Evolutionary conservation across 2,888 invertebrate genomes (phyloP).

Genomic region (Ormyrus nitidulus): DNA sequence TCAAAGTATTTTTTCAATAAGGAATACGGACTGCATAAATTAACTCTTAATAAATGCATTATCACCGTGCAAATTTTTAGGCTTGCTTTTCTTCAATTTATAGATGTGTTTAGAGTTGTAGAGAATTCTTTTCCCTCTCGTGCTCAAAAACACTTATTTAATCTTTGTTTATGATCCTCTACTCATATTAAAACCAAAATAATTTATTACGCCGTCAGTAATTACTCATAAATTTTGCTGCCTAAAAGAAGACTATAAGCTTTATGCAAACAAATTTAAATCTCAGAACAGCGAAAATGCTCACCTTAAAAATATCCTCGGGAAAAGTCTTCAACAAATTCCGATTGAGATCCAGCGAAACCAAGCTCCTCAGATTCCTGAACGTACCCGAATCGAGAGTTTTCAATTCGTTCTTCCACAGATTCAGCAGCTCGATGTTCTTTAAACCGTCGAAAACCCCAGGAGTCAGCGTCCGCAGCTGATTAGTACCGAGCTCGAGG

Average conservation of each 20-base stretch:
- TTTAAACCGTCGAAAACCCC: conserved; percentile 80
- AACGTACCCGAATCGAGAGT: conserved; percentile 82
- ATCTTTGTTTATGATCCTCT: too few relatives aligned
- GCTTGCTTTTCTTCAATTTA: too few relatives aligned
- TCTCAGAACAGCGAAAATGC: not conserved
- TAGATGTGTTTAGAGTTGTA: not conserved
- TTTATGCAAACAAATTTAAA: too few relatives aligned
- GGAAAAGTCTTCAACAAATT: conserved; percentile 78
- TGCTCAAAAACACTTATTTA: too few relatives aligned
- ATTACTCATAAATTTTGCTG: too few relatives aligned
- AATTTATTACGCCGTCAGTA: too few relatives aligned
- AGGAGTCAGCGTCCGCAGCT: conserved; percentile 69
- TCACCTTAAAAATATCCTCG: conserved; percentile 78
- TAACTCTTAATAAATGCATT: too few relatives aligned
- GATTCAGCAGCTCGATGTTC: conserved; percentile 80
- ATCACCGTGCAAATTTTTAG: too few relatives aligned
- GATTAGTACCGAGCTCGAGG: conserved; percentile 84
- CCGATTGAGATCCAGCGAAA: conserved; percentile 79
- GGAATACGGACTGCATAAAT: too few relatives aligned
- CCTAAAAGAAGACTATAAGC: too few relatives aligned
- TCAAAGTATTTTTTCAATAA: too few relatives aligned
- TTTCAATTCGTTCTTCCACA: conserved; percentile 80
- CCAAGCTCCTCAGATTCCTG: conserved; percentile 78
- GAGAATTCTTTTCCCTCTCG: not conserved
- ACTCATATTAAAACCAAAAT: too few relatives aligned